Evolutionary conservation across 2,888 invertebrate species (phyloP).

Genomic region (Lochmaea capreae): DNA sequence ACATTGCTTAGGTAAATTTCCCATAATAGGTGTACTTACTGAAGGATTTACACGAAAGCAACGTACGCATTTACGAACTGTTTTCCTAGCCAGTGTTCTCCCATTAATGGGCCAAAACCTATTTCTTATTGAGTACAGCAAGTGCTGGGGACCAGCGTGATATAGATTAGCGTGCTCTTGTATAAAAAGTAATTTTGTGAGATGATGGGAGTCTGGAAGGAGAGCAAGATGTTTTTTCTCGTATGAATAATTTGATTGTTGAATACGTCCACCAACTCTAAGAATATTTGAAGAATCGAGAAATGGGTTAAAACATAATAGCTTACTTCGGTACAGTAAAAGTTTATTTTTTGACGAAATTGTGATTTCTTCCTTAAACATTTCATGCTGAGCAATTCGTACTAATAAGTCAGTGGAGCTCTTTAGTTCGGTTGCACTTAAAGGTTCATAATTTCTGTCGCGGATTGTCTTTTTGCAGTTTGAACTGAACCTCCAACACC

Average conservation of each 20-base stretch:
- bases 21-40: slow-evolving; percentile 14
- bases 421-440: too few species aligned
- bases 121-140: slow-evolving; percentile 41
- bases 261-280: slow-evolving; percentile 24
- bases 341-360: too few species aligned
- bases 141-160: slow-evolving; percentile 32
- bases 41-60: slow-evolving; percentile 14
- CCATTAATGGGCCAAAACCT: slow-evolving; percentile 46
- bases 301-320: not conserved
- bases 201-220: slow-evolving; percentile 1
- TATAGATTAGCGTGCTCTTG: slow-evolving; percentile 20
- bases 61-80: slow-evolving; percentile 24
- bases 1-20: slow-evolving; percentile 31
- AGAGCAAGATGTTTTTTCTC: slow-evolving; percentile 13
- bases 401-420: too few species aligned
- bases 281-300: slow-evolving; percentile 18
- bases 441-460: too few species aligned
- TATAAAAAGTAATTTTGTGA: slow-evolving; percentile 2
- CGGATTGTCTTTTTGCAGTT: too few species aligned
- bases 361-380: too few species aligned
- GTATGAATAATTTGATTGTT: slow-evolving; percentile 6
- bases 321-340: too few species aligned
- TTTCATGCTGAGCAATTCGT: too few species aligned
- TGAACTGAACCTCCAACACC: too few species aligned
- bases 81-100: slow-evolving; percentile 32